These are phyloP conservation scores for Caenorhabditis auriculariae DNA, from an alignment of 2,888 invertebrate genomes.

Conservation along the genomic window DNA sequence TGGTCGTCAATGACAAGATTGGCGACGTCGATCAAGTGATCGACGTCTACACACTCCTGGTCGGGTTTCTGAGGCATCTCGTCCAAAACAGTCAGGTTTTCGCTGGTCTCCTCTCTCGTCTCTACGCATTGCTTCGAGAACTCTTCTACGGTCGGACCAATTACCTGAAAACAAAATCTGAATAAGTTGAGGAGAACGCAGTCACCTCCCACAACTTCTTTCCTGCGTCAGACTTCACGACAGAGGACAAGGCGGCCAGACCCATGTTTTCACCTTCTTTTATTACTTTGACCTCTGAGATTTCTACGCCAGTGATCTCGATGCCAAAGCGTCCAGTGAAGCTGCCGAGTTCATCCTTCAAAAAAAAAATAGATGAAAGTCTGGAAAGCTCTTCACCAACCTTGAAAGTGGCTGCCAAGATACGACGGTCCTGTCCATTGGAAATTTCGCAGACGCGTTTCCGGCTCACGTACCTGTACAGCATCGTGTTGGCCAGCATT, in stretches of 20 bases:
- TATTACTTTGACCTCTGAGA: slow-evolving; percentile 62
- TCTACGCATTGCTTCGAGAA: slow-evolving; percentile 23
- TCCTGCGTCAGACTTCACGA: slow-evolving; percentile 45
- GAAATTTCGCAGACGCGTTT: slow-evolving; percentile 59
- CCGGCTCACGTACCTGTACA: slow-evolving; percentile 64
- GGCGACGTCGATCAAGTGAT: slow-evolving; percentile 36
- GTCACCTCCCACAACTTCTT: slow-evolving; percentile 40
- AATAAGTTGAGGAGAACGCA: background rate
- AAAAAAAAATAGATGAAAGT: background rate
- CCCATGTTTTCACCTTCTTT: slow-evolving; percentile 59
- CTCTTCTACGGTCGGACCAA: slow-evolving; percentile 37
- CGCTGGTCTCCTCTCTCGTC: slow-evolving; percentile 4
- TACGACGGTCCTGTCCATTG: slow-evolving; percentile 37
- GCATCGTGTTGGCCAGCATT: slow-evolving; percentile 64
- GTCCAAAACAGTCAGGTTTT: slow-evolving; percentile 9
- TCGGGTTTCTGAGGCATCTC: slow-evolving; percentile 3
- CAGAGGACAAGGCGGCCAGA: slow-evolving; percentile 35
- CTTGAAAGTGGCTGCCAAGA: slow-evolving; percentile 41
- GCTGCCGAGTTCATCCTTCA: slow-evolving; percentile 64
- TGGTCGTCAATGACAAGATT: slow-evolving; percentile 44
- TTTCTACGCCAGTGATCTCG: slow-evolving; percentile 63
- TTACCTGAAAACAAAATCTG: slow-evolving; percentile 9
- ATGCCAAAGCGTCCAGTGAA: slow-evolving; percentile 64
- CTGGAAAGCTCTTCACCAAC: slow-evolving; percentile 9
- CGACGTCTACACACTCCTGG: slow-evolving; percentile 38